Percentiles rank a stretch among this genome's conserved stretches.
phyloP scores from a whole-genome alignment of 2,113 vertebrate genomes.

The Seriola aureovittata region DNA sequence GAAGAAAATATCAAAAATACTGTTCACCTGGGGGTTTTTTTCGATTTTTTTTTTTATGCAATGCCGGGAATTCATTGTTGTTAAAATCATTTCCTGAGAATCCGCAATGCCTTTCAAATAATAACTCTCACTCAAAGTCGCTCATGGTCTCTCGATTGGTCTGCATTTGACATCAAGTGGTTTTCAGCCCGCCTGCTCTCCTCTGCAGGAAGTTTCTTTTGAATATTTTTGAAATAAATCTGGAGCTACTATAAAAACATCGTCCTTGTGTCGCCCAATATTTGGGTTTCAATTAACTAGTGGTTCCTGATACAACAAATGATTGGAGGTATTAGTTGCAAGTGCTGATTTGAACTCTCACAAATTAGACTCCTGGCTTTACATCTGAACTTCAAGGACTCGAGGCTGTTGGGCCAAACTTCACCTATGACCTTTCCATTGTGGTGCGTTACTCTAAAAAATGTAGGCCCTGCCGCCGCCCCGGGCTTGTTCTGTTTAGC shows the following conservation, averaged over 20 bases:
- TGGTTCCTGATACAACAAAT: neutral
- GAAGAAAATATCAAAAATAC: neutral
- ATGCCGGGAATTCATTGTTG: neutral
- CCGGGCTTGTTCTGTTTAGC: neutral
- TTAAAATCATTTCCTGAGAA: too few relatives aligned
- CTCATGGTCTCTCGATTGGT: too few relatives aligned
- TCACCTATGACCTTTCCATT: neutral
- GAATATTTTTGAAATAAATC: too few relatives aligned
- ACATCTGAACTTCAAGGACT: neutral
- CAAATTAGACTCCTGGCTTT: too few relatives aligned
- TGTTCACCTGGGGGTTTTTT: neutral
- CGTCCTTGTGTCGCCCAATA: too few relatives aligned
- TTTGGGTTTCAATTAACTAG: neutral
- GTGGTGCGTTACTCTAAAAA: fast-evolving
- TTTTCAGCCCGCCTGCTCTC: too few relatives aligned
- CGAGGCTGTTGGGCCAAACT: neutral
- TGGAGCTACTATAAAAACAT: too few relatives aligned
- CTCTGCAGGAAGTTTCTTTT: too few relatives aligned
- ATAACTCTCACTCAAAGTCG: neutral
- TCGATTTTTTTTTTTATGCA: too few relatives aligned
- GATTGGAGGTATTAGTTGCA: too few relatives aligned
- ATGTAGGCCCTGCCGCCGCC: neutral
- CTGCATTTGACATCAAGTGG: neutral
- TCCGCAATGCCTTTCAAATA: neutral
- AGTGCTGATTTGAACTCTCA: too few relatives aligned